A percentile compares a stretch with the other conserved stretches of the same genome.
Conservation (phyloP, 2,797 vertebrate genomes). For the Mormyrops attenuatus region DNA sequence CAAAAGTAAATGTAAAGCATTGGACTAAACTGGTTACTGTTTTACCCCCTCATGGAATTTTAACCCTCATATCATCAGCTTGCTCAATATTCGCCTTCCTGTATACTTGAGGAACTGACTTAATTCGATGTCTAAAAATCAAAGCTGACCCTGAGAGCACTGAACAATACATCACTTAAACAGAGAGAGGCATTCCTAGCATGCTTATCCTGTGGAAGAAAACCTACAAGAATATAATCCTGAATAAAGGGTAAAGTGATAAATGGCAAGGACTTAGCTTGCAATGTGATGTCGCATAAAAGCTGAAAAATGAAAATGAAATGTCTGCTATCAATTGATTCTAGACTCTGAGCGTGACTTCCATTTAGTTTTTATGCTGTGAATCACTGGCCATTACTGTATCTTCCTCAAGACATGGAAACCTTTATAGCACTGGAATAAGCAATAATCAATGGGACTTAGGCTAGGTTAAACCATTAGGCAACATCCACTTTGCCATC, state of each 20-base stretch:
- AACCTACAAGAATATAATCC: slow-evolving; percentile 50
- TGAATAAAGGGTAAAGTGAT: slow-evolving; percentile 37
- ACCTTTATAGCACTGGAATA: neutral
- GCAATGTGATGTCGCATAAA: slow-evolving; percentile 2
- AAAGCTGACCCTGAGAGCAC: slow-evolving; percentile 49
- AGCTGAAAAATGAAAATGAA: neutral
- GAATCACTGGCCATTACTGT: neutral
- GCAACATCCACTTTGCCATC: neutral
- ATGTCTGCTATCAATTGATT: neutral
- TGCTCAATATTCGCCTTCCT: neutral
- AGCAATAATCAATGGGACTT: neutral
- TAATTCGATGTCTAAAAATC: slow-evolving; percentile 67
- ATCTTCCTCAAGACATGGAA: neutral
- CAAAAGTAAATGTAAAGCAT: neutral
- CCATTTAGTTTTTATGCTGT: neutral
- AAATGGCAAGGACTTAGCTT: slow-evolving; percentile 33
- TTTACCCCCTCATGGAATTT: neutral
- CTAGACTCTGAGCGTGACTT: neutral
- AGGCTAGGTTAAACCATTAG: neutral
- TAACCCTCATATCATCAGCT: neutral
- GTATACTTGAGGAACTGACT: slow-evolving; percentile 1
- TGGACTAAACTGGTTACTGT: neutral
- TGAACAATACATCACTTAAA: slow-evolving; percentile 52
- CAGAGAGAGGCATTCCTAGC: slow-evolving; percentile 50
- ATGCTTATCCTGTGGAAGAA: slow-evolving; percentile 43